Base-by-base conservation (phyloP, 92 coral and sea anemone species). In the Blastomussa wellsi region DNA sequence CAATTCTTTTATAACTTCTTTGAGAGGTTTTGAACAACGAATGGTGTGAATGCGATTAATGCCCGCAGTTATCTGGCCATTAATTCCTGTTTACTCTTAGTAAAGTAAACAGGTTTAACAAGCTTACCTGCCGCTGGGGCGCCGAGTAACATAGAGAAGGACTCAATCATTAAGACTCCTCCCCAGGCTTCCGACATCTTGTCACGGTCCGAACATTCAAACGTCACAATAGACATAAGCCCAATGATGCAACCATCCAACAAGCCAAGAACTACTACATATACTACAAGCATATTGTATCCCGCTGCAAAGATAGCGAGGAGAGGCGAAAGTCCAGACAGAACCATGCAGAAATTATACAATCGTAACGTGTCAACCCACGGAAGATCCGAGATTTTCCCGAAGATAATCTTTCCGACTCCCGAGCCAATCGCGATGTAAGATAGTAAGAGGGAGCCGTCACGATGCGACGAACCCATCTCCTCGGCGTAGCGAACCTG, bases 171-270 rank as follows among this genome's bases (percentile, higher is more conserved):
- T 13, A 97, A 86, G 32, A 94, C 98, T 68, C 90, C 98, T 3
- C 99, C 99, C 99, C 99, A 97, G 75, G 98, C 96, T 31, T 90
- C 93, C 7, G 99, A 94, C 88, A 95, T 94, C 85, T 78, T 80
- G 64, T 95, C 90, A 70, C 78, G 90, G 41, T 92, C 98, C 41
- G 94, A 42, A 35, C 99, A 95, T 78, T 95, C 93, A 72, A 97
- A 95, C 38, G 99, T 93, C 73, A 97, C 98, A 79, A 97, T 95
- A 0, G 99, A 97, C 99, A 97, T 97, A 20, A 97, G 92, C 11
- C 99, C 99, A 41, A 94, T 95, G 38, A 92, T 93, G 60, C 95
- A 97, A 7, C 99, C 99, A 78, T 97, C 99, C 65, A 94, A 78
- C 42, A 97, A n/a, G 5, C 99, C 99, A 32, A 95, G 82, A 26